Evolutionary conservation across 2,888 invertebrate species (phyloP).

Genomic region (Eledona agricola): DNA sequence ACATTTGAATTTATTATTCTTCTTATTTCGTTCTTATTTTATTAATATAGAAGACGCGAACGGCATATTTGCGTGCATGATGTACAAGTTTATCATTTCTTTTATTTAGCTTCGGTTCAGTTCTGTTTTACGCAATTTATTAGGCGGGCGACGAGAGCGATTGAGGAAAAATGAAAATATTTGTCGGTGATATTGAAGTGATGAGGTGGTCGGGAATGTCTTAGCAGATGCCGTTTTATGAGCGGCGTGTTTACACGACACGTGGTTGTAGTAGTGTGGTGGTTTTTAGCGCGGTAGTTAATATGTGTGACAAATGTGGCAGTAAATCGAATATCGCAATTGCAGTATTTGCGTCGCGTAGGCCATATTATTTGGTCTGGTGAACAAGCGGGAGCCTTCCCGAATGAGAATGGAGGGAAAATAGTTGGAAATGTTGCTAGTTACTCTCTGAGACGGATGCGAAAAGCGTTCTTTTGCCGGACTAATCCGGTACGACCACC

Average conservation of each 20-base stretch:
- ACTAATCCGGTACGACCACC: slow-evolving; percentile 35
- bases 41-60: too few species aligned
- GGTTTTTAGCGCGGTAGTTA: slow-evolving; percentile 20
- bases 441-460: slow-evolving; percentile 41
- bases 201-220: too few species aligned
- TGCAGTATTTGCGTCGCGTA: slow-evolving; percentile 39
- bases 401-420: slow-evolving; percentile 43
- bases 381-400: slow-evolving; percentile 39
- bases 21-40: too few species aligned
- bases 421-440: slow-evolving; percentile 38
- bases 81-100: too few species aligned
- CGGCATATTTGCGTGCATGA: too few species aligned
- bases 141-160: too few species aligned
- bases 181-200: too few species aligned
- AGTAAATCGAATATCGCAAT: slow-evolving; percentile 37
- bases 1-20: too few species aligned
- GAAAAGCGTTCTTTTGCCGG: slow-evolving; percentile 29
- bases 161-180: too few species aligned
- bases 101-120: too few species aligned
- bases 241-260: slow-evolving; percentile 2
- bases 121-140: too few species aligned
- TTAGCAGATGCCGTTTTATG: slow-evolving; percentile 9
- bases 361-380: slow-evolving; percentile 41
- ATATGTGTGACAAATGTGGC: slow-evolving; percentile 32
- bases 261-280: slow-evolving; percentile 13